These are phyloP conservation scores for Bradypodion ventrale DNA, from an alignment of 2,797 vertebrate genomes.

Conservation along the genomic window DNA sequence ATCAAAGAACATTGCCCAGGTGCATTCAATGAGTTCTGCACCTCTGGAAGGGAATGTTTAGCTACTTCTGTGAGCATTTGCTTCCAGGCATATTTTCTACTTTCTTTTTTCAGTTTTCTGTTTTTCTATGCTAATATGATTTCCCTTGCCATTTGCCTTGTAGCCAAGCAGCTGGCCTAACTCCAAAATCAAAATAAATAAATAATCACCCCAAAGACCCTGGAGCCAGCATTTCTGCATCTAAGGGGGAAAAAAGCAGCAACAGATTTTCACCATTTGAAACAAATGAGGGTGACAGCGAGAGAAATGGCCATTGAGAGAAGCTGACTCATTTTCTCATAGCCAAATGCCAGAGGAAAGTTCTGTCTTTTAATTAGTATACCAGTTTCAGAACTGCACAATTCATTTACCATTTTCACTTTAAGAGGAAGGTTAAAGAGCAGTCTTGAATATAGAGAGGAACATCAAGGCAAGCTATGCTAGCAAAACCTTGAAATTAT, in stretches of 20 bases:
- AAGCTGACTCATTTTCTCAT: conserved; percentile 37
- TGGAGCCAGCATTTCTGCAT: conserved; percentile 62
- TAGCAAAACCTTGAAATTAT: background rate
- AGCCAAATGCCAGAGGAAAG: conserved; percentile 55
- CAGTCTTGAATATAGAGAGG: background rate
- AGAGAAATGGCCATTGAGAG: conserved; percentile 48
- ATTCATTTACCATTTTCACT: conserved; percentile 30
- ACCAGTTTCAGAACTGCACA: background rate
- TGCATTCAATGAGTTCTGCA: conserved; percentile 56
- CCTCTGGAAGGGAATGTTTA: conserved; percentile 57
- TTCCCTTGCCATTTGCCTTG: conserved; percentile 72
- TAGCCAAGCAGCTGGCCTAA: conserved; percentile 73
- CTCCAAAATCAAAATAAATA: conserved; percentile 60
- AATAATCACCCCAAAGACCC: conserved; percentile 54
- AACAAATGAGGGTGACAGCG: conserved; percentile 54
- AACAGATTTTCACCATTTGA: conserved; percentile 63
- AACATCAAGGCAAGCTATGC: background rate
- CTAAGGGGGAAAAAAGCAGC: conserved; percentile 58
- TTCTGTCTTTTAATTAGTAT: conserved; percentile 56
- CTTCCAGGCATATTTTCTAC: conserved; percentile 71
- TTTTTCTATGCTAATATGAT: conserved; percentile 69
- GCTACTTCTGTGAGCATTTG: conserved; percentile 69
- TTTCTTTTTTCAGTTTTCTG: conserved; percentile 52
- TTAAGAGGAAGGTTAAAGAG: conserved; percentile 9
- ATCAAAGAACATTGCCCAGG: conserved; percentile 53